Percentiles rank a stretch among this genome's conserved stretches.
Evolutionary conservation across 2,888 invertebrate genomes (phyloP).

Genomic region (Dryobota labecula): DNA sequence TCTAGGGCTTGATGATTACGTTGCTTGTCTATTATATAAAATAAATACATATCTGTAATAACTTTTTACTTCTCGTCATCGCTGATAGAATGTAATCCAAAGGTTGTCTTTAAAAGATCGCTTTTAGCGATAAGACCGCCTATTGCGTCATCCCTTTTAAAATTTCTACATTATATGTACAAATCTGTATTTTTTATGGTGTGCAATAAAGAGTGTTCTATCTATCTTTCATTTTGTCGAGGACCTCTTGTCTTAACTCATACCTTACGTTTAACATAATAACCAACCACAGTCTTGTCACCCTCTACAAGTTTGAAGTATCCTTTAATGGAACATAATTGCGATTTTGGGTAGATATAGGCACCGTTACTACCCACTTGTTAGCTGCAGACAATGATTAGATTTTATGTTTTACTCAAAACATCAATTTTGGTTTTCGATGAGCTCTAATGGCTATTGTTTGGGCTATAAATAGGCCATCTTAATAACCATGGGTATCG

Average conservation of each 20-base stretch:
- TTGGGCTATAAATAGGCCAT: constrained; percentile 25
- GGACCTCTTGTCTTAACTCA: background rate
- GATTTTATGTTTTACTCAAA: constrained; percentile 47
- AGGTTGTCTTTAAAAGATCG: too few species aligned
- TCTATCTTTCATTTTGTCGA: background rate
- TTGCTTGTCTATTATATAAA: too few species aligned
- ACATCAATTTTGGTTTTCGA: constrained; percentile 45
- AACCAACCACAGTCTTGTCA: background rate
- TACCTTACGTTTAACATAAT: background rate
- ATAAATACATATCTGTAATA: too few species aligned
- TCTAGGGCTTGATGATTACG: too few species aligned
- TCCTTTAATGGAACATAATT: constrained; percentile 20
- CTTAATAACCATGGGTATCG: constrained; percentile 2
- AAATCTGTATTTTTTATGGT: too few species aligned
- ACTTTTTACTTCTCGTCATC: too few species aligned
- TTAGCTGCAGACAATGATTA: constrained; percentile 17
- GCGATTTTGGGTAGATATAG: background rate
- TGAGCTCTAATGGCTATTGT: constrained; percentile 28
- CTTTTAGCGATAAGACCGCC: too few species aligned
- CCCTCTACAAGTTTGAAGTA: background rate
- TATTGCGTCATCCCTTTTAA: too few species aligned
- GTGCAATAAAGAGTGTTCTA: too few species aligned
- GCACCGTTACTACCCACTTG: constrained; percentile 19
- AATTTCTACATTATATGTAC: too few species aligned
- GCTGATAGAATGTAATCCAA: too few species aligned